Evolutionary conservation across 2,797 vertebrate species (phyloP), one percentile per base, ranked within the genome.

Genomic region (Karalla daura): DNA sequence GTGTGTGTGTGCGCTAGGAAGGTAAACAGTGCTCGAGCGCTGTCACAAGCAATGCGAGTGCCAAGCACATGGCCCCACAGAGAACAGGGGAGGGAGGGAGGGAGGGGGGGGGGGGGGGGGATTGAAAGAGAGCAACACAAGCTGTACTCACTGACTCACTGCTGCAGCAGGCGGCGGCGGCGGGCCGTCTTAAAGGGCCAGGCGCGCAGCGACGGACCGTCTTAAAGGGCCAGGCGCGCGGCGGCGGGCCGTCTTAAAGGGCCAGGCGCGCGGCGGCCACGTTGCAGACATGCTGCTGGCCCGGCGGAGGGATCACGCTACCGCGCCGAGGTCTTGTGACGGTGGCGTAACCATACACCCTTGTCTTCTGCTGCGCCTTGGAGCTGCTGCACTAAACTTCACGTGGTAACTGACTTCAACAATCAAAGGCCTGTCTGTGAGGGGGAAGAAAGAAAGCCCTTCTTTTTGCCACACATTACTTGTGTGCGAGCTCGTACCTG

Each of bases 71-170:
- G 91, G 91, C 86, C 81, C 67, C 54, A 69, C 60, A 52, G 74
- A 81, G 59, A 83, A 53, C 3, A 5, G 54, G 70, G 35, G 56
- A 14, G 76, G 83, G 87, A 69, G 80, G 80, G 84, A 5, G 30
- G 47, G 36, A 64, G 76, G 71, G 59, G 58, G 84, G 37, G 76
- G 71, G 59, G 58, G 84, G 37, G 62, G 73, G 63, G 76, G 80
- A 66, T 64, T 55, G 79, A 79, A 72, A 60, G 79, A 76, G 84
- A 86, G 81, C 56, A 78, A 78, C 56, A 81, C 88, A 83, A 74
- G 86, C 80, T 86, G 84, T 74, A 80, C 83, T 86, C 70, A 85
- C 89, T 89, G 90, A 93, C 86, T 93, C 88, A 90, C 83, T 88
- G 70, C 67, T 91, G 90, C 89, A 90, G 89, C 83, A 87, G 71